Conservation (phyloP, 2,113 vertebrate genomes). For the Myrmecobius fasciatus region DNA sequence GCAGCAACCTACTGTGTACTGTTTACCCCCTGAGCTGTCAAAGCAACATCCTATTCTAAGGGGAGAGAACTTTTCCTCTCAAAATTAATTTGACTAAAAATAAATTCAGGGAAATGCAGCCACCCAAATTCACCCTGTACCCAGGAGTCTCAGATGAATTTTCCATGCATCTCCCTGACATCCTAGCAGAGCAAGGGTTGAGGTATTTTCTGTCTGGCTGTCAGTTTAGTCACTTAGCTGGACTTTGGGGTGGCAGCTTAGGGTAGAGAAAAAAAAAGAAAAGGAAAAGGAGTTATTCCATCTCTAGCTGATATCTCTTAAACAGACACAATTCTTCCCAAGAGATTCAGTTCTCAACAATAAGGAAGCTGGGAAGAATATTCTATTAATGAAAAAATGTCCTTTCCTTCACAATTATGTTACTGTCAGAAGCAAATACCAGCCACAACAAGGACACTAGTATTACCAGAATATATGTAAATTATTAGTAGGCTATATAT, state of each 20-base stretch:
- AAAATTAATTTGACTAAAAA: conserved; percentile 70
- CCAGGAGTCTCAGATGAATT: conserved; percentile 34
- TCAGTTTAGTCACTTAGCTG: conserved; percentile 46
- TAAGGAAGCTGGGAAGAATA: not conserved
- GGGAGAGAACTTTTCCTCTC: conserved; percentile 45
- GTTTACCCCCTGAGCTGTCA: conserved; percentile 67
- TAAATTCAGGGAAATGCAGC: conserved; percentile 47
- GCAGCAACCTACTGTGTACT: conserved; percentile 47
- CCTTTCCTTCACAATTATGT: not conserved
- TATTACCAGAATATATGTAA: conserved; percentile 33
- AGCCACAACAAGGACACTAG: conserved; percentile 12
- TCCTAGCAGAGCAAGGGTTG: conserved; percentile 34
- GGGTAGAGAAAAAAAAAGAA: not conserved
- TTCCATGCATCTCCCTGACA: conserved; percentile 37
- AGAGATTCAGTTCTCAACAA: conserved; percentile 29
- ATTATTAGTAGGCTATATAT: not conserved
- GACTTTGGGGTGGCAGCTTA: not conserved
- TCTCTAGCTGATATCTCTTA: conserved; percentile 19
- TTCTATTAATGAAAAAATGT: not conserved
- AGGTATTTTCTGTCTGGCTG: conserved; percentile 42
- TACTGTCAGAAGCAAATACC: not conserved
- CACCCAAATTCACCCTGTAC: conserved; percentile 53
- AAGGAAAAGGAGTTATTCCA: not conserved
- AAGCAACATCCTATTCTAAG: conserved; percentile 52
- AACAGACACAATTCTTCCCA: conserved; percentile 22